Evolutionary conservation across 2,888 invertebrate species (phyloP).

Genomic region (Eilema griseolum): DNA sequence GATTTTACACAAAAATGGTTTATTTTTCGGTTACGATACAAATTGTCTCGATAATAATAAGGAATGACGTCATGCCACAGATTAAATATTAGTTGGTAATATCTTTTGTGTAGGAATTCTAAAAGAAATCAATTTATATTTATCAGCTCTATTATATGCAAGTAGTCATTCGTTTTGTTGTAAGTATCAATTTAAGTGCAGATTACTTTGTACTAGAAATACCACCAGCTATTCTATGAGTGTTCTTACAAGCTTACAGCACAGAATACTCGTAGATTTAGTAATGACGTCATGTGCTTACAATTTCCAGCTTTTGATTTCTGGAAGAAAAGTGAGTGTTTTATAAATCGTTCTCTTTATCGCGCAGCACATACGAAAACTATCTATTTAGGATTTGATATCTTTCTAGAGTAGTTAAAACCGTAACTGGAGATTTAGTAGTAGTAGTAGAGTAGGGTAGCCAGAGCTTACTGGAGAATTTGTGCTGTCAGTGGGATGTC

Average conservation of each 20-base stretch:
- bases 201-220: neutral
- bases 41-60: neutral
- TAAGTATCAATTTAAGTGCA: neutral
- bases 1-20: neutral
- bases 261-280: too few species aligned
- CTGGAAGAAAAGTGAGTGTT: neutral
- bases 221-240: neutral
- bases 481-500: too few species aligned
- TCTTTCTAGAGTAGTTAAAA: too few species aligned
- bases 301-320: too few species aligned
- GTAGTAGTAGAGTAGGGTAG: too few species aligned
- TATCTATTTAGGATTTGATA: too few species aligned
- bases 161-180: neutral
- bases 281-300: too few species aligned
- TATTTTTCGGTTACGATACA: neutral
- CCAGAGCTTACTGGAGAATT: too few species aligned
- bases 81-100: neutral
- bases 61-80: neutral
- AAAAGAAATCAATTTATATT: neutral
- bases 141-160: neutral
- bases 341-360: neutral
- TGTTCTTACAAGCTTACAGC: neutral
- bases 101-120: neutral
- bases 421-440: too few species aligned
- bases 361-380: neutral